Percentiles rank a stretch among this genome's conserved stretches.
These are phyloP conservation scores for Therioaphis trifolii DNA, from an alignment of 2,888 invertebrate genomes.

Conservation along the genomic window DNA sequence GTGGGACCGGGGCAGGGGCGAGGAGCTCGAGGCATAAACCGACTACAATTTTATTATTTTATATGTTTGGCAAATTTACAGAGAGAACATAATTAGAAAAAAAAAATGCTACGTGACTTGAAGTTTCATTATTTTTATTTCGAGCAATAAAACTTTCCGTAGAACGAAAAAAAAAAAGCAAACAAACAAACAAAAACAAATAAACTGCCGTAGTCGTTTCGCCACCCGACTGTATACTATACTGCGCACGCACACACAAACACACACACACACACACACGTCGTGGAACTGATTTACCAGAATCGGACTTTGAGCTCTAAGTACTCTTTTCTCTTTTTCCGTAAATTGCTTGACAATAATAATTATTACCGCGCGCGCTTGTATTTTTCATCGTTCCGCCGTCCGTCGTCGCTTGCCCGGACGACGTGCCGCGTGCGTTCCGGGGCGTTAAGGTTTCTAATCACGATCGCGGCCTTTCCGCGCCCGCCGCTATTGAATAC, in stretches of 20 bases:
- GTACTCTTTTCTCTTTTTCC: background rate
- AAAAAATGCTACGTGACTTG: conserved; percentile 54
- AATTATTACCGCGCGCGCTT: conserved; percentile 20
- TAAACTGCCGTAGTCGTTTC: conserved; percentile 40
- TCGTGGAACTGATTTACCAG: conserved; percentile 41
- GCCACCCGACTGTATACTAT: background rate
- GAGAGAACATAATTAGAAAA: conserved; percentile 46
- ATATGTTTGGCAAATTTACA: conserved; percentile 47
- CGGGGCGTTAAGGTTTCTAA: conserved; percentile 47
- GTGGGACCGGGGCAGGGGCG: background rate
- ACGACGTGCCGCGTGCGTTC: background rate
- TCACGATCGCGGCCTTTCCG: conserved; percentile 36
- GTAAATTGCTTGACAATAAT: conserved; percentile 42
- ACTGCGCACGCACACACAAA: too few relatives aligned
- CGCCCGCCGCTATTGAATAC: background rate
- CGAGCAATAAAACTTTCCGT: conserved; percentile 51
- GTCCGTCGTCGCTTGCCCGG: background rate
- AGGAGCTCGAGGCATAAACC: conserved; percentile 30
- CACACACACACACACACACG: too few relatives aligned
- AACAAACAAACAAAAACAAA: background rate
- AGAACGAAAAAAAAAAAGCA: conserved; percentile 39
- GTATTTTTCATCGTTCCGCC: conserved; percentile 5
- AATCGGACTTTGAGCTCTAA: conserved; percentile 21
- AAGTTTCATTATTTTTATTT: conserved; percentile 55
- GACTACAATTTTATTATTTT: conserved; percentile 61